Conservation (phyloP, 2,888 invertebrate genomes). For the Drosophila anomalata region DNA sequence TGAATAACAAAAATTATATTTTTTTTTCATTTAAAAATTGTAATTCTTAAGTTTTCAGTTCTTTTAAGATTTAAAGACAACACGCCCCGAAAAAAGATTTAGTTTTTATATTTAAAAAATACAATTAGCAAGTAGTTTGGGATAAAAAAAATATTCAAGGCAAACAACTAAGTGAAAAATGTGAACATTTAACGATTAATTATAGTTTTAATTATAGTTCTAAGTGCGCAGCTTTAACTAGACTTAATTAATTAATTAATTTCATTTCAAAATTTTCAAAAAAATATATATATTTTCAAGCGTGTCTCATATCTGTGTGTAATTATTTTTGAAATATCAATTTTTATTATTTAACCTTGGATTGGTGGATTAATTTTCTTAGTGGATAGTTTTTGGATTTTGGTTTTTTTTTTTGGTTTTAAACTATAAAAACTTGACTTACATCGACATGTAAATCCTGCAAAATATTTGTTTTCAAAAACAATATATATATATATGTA, state of each 20-base stretch:
- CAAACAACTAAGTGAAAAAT: conserved; percentile 43
- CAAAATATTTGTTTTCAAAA: conserved; percentile 81
- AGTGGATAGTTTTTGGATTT: conserved; percentile 46
- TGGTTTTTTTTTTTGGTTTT: conserved; percentile 38
- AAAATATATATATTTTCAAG: conserved; percentile 15
- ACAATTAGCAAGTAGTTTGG: conserved; percentile 21
- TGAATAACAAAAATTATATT: conserved; percentile 49
- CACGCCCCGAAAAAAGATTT: conserved; percentile 2
- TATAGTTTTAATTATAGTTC: conserved; percentile 6
- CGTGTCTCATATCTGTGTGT: conserved; percentile 35
- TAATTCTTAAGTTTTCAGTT: not conserved
- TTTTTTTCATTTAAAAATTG: not conserved
- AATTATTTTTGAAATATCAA: conserved; percentile 1
- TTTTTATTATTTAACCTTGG: conserved; percentile 44
- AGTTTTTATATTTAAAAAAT: not conserved
- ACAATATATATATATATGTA: conserved; percentile 68
- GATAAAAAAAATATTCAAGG: conserved; percentile 27
- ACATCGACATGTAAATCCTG: conserved; percentile 87
- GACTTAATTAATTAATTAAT: conserved; percentile 11
- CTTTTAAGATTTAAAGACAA: not conserved
- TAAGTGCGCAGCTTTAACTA: conserved; percentile 25
- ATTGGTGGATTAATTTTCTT: conserved; percentile 51
- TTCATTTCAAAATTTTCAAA: not conserved
- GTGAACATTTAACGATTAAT: conserved; percentile 32
- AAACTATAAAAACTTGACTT: conserved; percentile 83